phyloP scores from a whole-genome alignment of 2,888 invertebrate genomes.

The Chirona hameri region DNA sequence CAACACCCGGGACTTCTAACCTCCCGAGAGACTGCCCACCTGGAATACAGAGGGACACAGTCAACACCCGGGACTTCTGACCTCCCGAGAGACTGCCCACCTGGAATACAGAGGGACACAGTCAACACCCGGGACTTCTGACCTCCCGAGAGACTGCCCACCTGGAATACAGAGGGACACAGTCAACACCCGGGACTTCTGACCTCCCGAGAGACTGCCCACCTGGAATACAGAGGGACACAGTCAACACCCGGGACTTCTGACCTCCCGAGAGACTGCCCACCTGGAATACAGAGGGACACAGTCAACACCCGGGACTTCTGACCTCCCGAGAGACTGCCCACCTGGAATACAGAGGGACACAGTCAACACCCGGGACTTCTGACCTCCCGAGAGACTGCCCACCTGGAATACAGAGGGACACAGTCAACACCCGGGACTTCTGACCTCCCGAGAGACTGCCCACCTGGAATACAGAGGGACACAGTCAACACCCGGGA shows the following conservation, averaged over 20 bases:
- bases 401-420: conserved; percentile 86
- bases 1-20: conserved; percentile 96
- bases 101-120: conserved; percentile 83
- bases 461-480: conserved; percentile 85
- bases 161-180: conserved; percentile 90
- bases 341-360: conserved; percentile 88
- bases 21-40: conserved; percentile 91
- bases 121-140: conserved; percentile 98
- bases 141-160: conserved; percentile 92
- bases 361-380: conserved; percentile 92
- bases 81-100: conserved; percentile 75
- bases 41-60: conserved; percentile 87
- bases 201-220: conserved; percentile 67
- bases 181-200: background rate
- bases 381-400: conserved; percentile 96
- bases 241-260: conserved; percentile 93
- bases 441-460: conserved; percentile 64
- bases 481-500: conserved; percentile 92
- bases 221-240: conserved; percentile 91
- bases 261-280: conserved; percentile 96
- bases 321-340: conserved; percentile 65
- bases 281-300: conserved; percentile 86
- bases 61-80: background rate
- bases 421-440: conserved; percentile 55
- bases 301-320: conserved; percentile 51